These are phyloP conservation scores for Acronicta alni DNA, from an alignment of 2,888 invertebrate genomes.

Conservation along the genomic window DNA sequence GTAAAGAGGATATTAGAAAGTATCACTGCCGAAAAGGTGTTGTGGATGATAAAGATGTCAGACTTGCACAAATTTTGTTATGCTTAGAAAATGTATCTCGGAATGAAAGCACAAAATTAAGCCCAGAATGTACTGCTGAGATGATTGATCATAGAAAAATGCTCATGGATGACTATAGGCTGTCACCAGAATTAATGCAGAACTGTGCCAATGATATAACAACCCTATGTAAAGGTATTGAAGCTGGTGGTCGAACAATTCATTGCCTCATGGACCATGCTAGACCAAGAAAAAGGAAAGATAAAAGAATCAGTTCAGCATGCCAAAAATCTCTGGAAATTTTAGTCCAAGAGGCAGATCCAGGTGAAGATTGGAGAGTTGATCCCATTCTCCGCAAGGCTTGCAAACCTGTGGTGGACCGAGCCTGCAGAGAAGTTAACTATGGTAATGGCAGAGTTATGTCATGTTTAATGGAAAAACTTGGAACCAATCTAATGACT, in stretches of 20 bases:
- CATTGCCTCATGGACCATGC: slow-evolving; percentile 98
- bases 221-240: slow-evolving; percentile 92
- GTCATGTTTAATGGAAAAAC: slow-evolving; percentile 97
- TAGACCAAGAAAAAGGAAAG: slow-evolving; percentile 90
- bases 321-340: slow-evolving; percentile 95
- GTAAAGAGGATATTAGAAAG: slow-evolving; percentile 96
- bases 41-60: slow-evolving; percentile 94
- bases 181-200: slow-evolving; percentile 97
- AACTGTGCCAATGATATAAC: slow-evolving; percentile 96
- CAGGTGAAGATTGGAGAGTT: slow-evolving; percentile 98
- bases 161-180: slow-evolving; percentile 97
- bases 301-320: slow-evolving; percentile 91
- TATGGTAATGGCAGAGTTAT: slow-evolving; percentile 95
- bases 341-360: slow-evolving; percentile 95
- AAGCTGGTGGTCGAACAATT: slow-evolving; percentile 96
- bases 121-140: slow-evolving; percentile 95
- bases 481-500: slow-evolving; percentile 95
- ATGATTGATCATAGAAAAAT: slow-evolving; percentile 97
- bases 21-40: slow-evolving; percentile 95
- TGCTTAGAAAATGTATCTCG: slow-evolving; percentile 95
- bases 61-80: slow-evolving; percentile 96
- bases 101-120: slow-evolving; percentile 92
- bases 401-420: slow-evolving; percentile 95
- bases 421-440: slow-evolving; percentile 92
- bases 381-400: slow-evolving; percentile 96